Percentiles rank a stretch among this genome's conserved stretches.
phyloP scores from a whole-genome alignment of 1,140 invertebrate species.

The Cotesia vestalis region DNA sequence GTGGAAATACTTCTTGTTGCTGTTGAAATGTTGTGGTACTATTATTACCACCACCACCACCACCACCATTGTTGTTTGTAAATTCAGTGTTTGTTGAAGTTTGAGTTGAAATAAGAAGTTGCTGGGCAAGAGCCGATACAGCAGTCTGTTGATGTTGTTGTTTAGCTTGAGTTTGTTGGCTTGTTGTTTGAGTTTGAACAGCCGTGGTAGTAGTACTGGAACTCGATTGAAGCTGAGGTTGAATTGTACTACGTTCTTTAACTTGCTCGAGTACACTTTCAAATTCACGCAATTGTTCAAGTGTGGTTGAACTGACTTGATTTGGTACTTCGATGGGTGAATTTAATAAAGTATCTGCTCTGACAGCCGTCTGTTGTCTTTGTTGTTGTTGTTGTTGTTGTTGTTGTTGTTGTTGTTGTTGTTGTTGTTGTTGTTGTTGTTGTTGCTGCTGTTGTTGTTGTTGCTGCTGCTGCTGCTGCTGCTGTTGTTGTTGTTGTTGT shows the following conservation, averaged over 20 bases:
- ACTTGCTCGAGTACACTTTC: constrained; percentile 84
- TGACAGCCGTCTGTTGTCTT: constrained; percentile 44
- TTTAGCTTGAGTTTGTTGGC: constrained; percentile 48
- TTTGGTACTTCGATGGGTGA: constrained; percentile 64
- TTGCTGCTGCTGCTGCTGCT: constrained; percentile 42
- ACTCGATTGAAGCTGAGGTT: constrained; percentile 57
- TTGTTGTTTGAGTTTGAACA: constrained; percentile 59
- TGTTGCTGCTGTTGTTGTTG: constrained; percentile 41
- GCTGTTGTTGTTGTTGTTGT: constrained; percentile 45
- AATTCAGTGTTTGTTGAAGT: constrained; percentile 50
- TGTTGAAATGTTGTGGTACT: constrained; percentile 55
- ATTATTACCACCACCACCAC: constrained; percentile 40
- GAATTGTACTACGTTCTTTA: constrained; percentile 76
- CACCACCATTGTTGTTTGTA: constrained; percentile 12
- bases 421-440: constrained; percentile 25
- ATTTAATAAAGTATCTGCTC: constrained; percentile 52
- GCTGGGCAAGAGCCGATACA: constrained; percentile 54
- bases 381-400: constrained; percentile 38
- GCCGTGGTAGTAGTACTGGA: constrained; percentile 47
- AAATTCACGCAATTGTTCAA: constrained; percentile 82
- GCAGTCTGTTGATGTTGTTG: constrained; percentile 50
- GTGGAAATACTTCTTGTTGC: constrained; percentile 58
- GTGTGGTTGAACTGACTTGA: constrained; percentile 70
- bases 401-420: constrained; percentile 12
- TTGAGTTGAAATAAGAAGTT: constrained; percentile 57